A percentile compares a stretch with the other conserved stretches of the same genome.
Evolutionary conservation across 2,888 invertebrate species (phyloP).

Genomic region (Dynastes hyllus): DNA sequence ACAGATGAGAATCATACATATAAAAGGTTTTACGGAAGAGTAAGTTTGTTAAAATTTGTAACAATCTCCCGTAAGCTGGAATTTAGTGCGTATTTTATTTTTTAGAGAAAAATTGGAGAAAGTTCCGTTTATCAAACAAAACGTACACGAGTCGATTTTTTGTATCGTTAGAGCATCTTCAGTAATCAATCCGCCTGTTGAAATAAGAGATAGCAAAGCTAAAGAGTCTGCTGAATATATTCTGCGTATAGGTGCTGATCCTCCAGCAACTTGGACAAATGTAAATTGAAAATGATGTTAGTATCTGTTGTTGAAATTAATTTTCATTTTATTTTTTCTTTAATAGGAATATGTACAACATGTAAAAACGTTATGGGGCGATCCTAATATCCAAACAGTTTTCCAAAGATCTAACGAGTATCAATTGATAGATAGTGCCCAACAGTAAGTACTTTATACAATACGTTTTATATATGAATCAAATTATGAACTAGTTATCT

Average conservation of each 20-base stretch:
- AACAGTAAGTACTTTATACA: constrained; percentile 79
- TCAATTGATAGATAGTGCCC: constrained; percentile 86
- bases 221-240: constrained; percentile 72
- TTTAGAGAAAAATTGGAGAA: constrained; percentile 81
- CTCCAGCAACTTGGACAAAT: constrained; percentile 75
- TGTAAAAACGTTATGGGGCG: constrained; percentile 80
- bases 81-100: background rate
- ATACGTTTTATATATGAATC: background rate
- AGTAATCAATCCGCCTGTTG: constrained; percentile 69
- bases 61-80: background rate
- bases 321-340: constrained; percentile 19
- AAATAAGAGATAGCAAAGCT: constrained; percentile 73
- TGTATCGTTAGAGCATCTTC: constrained; percentile 78
- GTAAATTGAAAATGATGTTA: constrained; percentile 67
- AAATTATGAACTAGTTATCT: no score
- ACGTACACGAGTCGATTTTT: constrained; percentile 84
- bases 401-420: constrained; percentile 84
- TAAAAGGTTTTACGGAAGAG: constrained; percentile 84
- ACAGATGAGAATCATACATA: constrained; percentile 90
- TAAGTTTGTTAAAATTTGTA: constrained; percentile 69
- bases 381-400: constrained; percentile 81
- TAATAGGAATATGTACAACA: constrained; percentile 83
- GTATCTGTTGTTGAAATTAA: background rate
- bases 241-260: constrained; percentile 72
- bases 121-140: constrained; percentile 79